phyloP scores from a whole-genome alignment of 2,888 invertebrate species.

The Ferrisia virgata region DNA sequence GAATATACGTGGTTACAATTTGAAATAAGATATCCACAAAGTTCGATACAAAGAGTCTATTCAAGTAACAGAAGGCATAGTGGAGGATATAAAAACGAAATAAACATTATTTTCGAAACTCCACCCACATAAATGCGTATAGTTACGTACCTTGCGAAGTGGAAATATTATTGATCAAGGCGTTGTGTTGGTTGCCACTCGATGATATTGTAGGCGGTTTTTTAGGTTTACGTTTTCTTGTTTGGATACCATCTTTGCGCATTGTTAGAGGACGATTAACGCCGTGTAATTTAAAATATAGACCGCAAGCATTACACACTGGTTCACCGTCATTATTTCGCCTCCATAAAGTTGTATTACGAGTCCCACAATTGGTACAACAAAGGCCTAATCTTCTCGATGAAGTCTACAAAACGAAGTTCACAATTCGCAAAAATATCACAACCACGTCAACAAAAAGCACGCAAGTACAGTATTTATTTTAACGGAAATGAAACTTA shows the following conservation, averaged over 20 bases:
- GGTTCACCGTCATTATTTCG: constrained; percentile 97
- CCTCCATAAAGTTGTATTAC: constrained; percentile 95
- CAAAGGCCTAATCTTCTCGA: constrained; percentile 74
- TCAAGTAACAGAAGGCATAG: too few species aligned
- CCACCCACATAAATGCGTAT: neutral
- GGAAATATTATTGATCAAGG: constrained; percentile 28
- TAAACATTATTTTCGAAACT: too few species aligned
- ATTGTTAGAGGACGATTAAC: constrained; percentile 92
- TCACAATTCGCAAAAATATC: neutral
- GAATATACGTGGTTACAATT: too few species aligned
- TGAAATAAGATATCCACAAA: too few species aligned
- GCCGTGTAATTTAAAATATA: constrained; percentile 92
- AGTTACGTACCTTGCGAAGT: constrained; percentile 6
- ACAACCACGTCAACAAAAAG: neutral
- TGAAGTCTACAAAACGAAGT: constrained; percentile 57
- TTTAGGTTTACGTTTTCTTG: constrained; percentile 78
- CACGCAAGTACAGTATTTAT: neutral
- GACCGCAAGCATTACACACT: constrained; percentile 97
- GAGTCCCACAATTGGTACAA: constrained; percentile 97
- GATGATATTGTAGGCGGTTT: constrained; percentile 48
- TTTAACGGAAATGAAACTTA: constrained; percentile 60
- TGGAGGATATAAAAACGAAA: too few species aligned
- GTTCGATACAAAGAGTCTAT: too few species aligned
- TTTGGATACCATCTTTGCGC: constrained; percentile 99
- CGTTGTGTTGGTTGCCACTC: constrained; percentile 38